Percentiles rank a stretch among this genome's conserved stretches.
Conservation (phyloP, 64 coral and sea anemone species). For the Catalaphyllia jardinei region DNA sequence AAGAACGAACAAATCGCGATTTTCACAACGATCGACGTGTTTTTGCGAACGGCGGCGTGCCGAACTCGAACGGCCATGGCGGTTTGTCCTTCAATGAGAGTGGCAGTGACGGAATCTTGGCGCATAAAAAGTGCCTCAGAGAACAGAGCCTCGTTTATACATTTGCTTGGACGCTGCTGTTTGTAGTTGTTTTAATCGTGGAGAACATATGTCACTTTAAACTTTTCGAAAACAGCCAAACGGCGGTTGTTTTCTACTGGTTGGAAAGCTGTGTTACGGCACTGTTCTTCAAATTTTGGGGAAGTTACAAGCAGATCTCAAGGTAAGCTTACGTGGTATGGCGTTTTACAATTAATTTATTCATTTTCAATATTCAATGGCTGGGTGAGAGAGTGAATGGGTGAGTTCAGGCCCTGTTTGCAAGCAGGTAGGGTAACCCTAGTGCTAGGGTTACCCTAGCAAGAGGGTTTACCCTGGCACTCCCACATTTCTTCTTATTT, state of each 20-base stretch:
- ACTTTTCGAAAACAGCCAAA: neutral
- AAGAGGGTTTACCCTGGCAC: no score
- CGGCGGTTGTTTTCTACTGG: constrained; percentile 7
- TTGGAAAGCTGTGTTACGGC: constrained; percentile 28
- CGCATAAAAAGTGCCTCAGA: neutral
- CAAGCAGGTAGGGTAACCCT: no score
- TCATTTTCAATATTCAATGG: no score
- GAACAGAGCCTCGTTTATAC: neutral
- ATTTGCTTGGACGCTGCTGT: constrained; percentile 1
- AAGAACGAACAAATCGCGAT: neutral
- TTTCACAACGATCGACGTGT: neutral
- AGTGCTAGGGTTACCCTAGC: no score
- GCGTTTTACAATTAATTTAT: no score
- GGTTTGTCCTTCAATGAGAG: neutral
- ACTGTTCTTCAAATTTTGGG: constrained; percentile 8
- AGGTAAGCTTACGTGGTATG: neutral
- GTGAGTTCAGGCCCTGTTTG: no score
- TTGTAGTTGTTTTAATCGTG: neutral
- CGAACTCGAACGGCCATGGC: neutral
- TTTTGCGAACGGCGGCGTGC: neutral
- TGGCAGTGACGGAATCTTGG: neutral
- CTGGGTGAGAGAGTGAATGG: no score
- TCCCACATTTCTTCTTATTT: no score
- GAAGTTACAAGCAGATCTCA: neutral
- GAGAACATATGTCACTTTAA: constrained; percentile 19